A percentile compares a stretch with the other conserved stretches of the same genome.
These are phyloP conservation scores for Anorthoa munda DNA, from an alignment of 2,888 invertebrate genomes.

Conservation along the genomic window DNA sequence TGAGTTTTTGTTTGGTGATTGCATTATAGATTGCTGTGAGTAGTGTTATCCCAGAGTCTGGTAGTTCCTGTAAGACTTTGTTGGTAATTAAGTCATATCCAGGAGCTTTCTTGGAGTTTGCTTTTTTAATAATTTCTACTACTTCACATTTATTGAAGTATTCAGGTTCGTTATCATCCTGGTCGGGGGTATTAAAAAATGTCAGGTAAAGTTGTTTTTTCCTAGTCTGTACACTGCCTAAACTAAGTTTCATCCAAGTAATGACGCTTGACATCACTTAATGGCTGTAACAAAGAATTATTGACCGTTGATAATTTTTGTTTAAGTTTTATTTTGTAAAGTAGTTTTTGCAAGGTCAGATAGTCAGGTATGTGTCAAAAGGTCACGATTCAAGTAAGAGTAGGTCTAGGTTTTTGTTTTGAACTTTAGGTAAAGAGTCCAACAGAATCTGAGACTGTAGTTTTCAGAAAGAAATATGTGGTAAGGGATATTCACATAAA, in stretches of 20 bases:
- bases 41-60: too few species aligned
- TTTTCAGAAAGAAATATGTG: neutral
- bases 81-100: too few species aligned
- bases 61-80: too few species aligned
- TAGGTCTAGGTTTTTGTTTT: constrained; percentile 47
- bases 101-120: too few species aligned
- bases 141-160: too few species aligned
- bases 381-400: constrained; percentile 28
- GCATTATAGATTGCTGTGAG: too few species aligned
- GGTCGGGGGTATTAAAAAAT: too few species aligned
- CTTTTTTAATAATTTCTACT: too few species aligned
- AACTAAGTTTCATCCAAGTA: constrained; percentile 33
- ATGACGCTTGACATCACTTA: constrained; percentile 52
- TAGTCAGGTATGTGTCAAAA: constrained; percentile 11
- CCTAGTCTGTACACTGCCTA: neutral
- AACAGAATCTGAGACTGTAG: neutral
- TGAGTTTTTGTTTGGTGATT: too few species aligned
- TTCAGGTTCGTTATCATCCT: too few species aligned
- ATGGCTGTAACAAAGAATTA: constrained; percentile 28
- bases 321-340: constrained; percentile 50
- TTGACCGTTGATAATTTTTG: constrained; percentile 32
- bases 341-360: constrained; percentile 31
- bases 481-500: neutral
- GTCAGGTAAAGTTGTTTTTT: neutral
- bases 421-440: constrained; percentile 10